A percentile compares a stretch with the other conserved stretches of the same genome.
phyloP scores from a whole-genome alignment of 1,140 invertebrate species.

The Micrasema minimum region DNA sequence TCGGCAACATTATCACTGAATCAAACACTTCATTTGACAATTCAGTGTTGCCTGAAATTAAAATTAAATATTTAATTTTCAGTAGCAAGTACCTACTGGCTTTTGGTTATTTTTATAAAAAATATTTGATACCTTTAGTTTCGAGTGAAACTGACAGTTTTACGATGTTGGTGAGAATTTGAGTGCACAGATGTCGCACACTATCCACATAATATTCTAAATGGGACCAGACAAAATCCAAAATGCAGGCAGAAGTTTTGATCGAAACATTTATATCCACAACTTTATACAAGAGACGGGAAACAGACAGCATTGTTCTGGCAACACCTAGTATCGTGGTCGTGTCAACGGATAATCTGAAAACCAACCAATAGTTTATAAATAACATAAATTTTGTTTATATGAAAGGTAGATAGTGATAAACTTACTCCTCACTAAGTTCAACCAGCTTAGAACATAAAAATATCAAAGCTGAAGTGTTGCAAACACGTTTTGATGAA shows the following conservation, averaged over 20 bases:
- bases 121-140: slow-evolving; percentile 55
- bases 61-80: too few species aligned
- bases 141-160: slow-evolving; percentile 56
- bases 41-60: slow-evolving; percentile 38
- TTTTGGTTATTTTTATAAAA: too few species aligned
- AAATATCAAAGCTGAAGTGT: slow-evolving; percentile 25
- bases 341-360: slow-evolving; percentile 59
- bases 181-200: slow-evolving; percentile 66
- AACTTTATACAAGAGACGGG: slow-evolving; percentile 54
- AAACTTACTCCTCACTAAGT: slow-evolving; percentile 42
- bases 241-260: slow-evolving; percentile 54
- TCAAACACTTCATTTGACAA: slow-evolving; percentile 41
- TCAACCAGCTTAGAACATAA: slow-evolving; percentile 36
- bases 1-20: slow-evolving; percentile 33
- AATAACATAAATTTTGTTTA: background rate
- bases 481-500: slow-evolving; percentile 14
- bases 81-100: too few species aligned
- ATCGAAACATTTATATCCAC: slow-evolving; percentile 39
- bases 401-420: too few species aligned
- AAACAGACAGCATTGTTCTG: slow-evolving; percentile 57
- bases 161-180: slow-evolving; percentile 61
- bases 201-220: slow-evolving; percentile 69
- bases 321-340: slow-evolving; percentile 58
- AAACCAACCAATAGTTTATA: slow-evolving; percentile 35
- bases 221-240: slow-evolving; percentile 62